Evolutionary conservation across 2,113 vertebrate genomes (phyloP).

Genomic region (Cololabis saira): DNA sequence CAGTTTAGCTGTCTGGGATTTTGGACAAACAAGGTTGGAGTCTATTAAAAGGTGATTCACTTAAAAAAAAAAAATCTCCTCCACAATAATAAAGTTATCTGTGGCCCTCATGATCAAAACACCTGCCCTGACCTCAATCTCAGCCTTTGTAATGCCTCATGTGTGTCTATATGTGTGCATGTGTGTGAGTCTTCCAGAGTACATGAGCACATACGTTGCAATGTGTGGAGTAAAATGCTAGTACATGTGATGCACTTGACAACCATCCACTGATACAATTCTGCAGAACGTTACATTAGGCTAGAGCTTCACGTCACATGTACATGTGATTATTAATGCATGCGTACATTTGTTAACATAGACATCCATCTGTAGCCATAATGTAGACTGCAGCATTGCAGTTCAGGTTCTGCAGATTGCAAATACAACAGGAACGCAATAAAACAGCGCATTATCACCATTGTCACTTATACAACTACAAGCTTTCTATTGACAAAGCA

Average conservation of each 20-base stretch:
- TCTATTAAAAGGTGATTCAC: constrained; percentile 27
- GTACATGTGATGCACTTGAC: too few relatives aligned
- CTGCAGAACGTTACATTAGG: too few relatives aligned
- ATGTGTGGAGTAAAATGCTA: too few relatives aligned
- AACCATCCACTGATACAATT: background rate
- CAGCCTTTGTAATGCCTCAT: background rate
- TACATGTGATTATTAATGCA: constrained; percentile 42
- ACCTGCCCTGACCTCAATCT: constrained; percentile 46
- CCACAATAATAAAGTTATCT: constrained; percentile 10
- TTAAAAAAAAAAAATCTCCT: constrained; percentile 6
- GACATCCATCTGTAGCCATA: too few relatives aligned
- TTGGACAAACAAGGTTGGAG: constrained; percentile 37
- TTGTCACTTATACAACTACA: background rate
- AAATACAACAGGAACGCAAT: background rate
- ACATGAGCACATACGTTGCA: constrained; percentile 1
- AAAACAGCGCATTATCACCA: background rate
- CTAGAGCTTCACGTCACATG: constrained; percentile 11
- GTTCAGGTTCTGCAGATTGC: too few relatives aligned
- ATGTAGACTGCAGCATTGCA: too few relatives aligned
- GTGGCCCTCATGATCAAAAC: constrained; percentile 27
- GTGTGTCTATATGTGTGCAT: constrained; percentile 20
- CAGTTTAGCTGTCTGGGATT: constrained; percentile 20
- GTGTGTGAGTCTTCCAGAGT: background rate
- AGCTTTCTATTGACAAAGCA: background rate
- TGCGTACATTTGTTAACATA: constrained; percentile 1